phyloP scores from a whole-genome alignment of 2,113 vertebrate genomes.

The Bufo gargarizans region DNA sequence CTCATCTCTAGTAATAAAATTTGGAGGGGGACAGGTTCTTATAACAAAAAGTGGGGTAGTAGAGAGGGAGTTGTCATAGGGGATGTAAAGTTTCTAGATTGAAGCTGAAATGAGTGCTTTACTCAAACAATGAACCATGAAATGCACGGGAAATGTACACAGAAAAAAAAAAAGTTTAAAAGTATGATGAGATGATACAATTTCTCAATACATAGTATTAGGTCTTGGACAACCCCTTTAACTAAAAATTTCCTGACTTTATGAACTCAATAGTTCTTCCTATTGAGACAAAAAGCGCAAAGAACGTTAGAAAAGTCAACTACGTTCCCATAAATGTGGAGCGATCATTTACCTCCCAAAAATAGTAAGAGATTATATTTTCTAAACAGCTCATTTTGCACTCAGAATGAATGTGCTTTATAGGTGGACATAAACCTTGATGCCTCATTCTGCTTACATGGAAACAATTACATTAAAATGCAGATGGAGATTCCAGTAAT shows the following conservation, averaged over 20 bases:
- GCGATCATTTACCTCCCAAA: constrained; percentile 13
- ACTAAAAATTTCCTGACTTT: neutral
- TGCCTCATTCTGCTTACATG: constrained; percentile 75
- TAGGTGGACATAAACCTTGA: constrained; percentile 58
- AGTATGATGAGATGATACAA: too few relatives aligned
- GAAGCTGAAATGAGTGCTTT: too few relatives aligned
- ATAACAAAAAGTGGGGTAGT: too few relatives aligned
- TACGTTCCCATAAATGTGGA: neutral
- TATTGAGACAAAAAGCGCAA: neutral
- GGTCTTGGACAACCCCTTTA: too few relatives aligned
- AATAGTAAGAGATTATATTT: constrained; percentile 25
- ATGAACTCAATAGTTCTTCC: neutral
- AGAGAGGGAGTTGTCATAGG: too few relatives aligned
- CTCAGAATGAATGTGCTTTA: constrained; percentile 19
- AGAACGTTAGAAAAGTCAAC: neutral
- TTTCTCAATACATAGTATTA: too few relatives aligned
- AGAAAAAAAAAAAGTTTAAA: too few relatives aligned
- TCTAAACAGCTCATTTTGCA: constrained; percentile 28
- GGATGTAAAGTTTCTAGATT: too few relatives aligned
- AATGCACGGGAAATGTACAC: too few relatives aligned
- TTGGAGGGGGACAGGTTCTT: too few relatives aligned
- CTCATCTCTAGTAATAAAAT: too few relatives aligned
- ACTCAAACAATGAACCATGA: too few relatives aligned
- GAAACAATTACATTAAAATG: constrained; percentile 87
- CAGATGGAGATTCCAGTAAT: constrained; percentile 86